Evolutionary conservation across 2,113 vertebrate genomes (phyloP).

Genomic region (Spheniscus mendiculus): DNA sequence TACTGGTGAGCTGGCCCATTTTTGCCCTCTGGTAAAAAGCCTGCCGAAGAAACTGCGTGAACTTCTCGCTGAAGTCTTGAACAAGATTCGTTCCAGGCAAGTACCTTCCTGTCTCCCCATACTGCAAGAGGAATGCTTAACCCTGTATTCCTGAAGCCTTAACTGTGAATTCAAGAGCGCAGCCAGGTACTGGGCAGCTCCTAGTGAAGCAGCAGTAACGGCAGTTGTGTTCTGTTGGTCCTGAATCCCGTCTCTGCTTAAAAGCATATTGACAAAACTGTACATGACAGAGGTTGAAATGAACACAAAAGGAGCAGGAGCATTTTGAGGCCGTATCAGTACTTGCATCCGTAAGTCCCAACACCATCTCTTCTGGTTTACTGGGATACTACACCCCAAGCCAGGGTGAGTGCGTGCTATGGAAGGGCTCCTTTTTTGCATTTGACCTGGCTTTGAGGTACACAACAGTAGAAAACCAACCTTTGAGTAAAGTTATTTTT

Average conservation of each 20-base stretch:
- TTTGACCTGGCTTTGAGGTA: background rate
- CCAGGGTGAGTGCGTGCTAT: rapidly evolving
- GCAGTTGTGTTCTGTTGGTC: rapidly evolving
- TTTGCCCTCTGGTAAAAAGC: background rate
- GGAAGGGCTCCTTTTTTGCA: background rate
- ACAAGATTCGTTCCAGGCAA: too few species aligned
- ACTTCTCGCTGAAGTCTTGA: background rate
- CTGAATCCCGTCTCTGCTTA: too few species aligned
- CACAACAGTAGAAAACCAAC: background rate
- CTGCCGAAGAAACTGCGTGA: rapidly evolving
- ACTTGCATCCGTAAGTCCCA: too few species aligned
- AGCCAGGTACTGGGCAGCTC: rapidly evolving
- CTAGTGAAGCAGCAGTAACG: rapidly evolving
- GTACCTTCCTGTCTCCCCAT: background rate
- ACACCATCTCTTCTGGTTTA: rapidly evolving
- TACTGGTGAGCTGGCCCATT: background rate
- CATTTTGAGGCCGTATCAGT: background rate
- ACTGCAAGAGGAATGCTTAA: too few species aligned
- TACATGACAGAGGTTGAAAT: too few species aligned
- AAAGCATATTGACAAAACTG: background rate
- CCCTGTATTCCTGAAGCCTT: background rate
- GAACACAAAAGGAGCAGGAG: background rate
- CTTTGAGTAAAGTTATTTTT: background rate
- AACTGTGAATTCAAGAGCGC: rapidly evolving
- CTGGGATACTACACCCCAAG: background rate